Evolutionary conservation across 2,797 vertebrate genomes (phyloP).

Genomic region (Gambelia wislizenii): DNA sequence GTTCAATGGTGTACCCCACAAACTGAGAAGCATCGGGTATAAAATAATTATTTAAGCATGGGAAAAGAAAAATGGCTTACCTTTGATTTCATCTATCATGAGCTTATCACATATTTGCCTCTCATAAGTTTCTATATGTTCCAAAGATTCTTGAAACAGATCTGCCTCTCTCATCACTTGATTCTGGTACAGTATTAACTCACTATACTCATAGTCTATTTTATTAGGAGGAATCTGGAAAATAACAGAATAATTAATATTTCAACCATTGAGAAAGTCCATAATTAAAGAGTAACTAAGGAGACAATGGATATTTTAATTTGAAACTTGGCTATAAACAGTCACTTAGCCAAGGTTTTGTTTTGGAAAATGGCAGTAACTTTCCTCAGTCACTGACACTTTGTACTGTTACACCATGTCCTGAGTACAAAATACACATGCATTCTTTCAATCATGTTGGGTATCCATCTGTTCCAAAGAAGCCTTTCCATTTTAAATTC

Average conservation of each 20-base stretch:
- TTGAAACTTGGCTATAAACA: neutral
- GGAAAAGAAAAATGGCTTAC: conserved; percentile 62
- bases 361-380: neutral
- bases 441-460: neutral
- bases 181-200: conserved; percentile 84
- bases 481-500: neutral
- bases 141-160: conserved; percentile 81
- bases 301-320: neutral
- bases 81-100: conserved; percentile 83
- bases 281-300: neutral
- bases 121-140: conserved; percentile 82
- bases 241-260: conserved; percentile 18
- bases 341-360: neutral
- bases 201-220: conserved; percentile 84
- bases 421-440: neutral
- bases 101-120: conserved; percentile 85
- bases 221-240: conserved; percentile 81
- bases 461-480: neutral
- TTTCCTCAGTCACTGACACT: neutral
- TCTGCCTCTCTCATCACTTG: conserved; percentile 85
- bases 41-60: neutral
- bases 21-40: neutral
- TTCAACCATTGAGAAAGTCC: neutral
- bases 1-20: neutral
- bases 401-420: neutral